phyloP scores from a whole-genome alignment of 2,888 invertebrate species.

The Phrixothrix hirtus region DNA sequence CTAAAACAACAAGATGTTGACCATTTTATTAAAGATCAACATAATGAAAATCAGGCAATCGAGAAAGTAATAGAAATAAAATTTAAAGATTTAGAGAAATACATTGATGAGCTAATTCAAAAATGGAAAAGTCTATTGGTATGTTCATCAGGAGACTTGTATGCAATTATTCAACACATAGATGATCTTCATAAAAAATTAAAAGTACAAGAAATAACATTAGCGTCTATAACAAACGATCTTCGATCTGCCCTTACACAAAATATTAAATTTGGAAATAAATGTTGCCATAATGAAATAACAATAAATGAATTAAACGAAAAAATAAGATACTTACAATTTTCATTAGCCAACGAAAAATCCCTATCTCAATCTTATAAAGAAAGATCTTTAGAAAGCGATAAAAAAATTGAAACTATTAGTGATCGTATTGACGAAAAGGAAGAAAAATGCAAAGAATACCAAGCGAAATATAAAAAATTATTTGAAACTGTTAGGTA shows the following conservation, averaged over 20 bases:
- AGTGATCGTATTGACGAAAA: constrained; percentile 55
- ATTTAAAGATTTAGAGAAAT: constrained; percentile 36
- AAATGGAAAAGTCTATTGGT: constrained; percentile 19
- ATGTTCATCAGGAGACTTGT: constrained; percentile 2
- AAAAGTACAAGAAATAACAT: constrained; percentile 20
- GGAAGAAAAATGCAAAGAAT: constrained; percentile 54
- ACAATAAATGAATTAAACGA: constrained; percentile 34
- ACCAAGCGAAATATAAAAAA: constrained; percentile 50
- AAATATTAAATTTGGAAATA: constrained; percentile 4
- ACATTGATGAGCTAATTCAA: constrained; percentile 13
- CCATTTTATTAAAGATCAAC: constrained; percentile 39
- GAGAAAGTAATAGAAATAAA: constrained; percentile 43
- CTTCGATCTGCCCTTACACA: constrained; percentile 25
- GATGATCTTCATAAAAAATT: constrained; percentile 42
- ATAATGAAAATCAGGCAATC: constrained; percentile 35
- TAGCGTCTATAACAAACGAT: neutral
- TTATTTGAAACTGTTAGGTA: constrained; percentile 33
- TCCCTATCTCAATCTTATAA: constrained; percentile 38
- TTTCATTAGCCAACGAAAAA: constrained; percentile 45
- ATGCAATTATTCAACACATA: constrained; percentile 1
- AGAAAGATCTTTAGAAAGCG: constrained; percentile 36
- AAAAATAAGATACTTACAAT: constrained; percentile 44
- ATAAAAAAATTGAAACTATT: constrained; percentile 54
- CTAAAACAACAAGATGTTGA: constrained; percentile 39
- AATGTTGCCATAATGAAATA: neutral